Conservation (phyloP, 2,113 vertebrate species). For the Macrotis lagotis region DNA sequence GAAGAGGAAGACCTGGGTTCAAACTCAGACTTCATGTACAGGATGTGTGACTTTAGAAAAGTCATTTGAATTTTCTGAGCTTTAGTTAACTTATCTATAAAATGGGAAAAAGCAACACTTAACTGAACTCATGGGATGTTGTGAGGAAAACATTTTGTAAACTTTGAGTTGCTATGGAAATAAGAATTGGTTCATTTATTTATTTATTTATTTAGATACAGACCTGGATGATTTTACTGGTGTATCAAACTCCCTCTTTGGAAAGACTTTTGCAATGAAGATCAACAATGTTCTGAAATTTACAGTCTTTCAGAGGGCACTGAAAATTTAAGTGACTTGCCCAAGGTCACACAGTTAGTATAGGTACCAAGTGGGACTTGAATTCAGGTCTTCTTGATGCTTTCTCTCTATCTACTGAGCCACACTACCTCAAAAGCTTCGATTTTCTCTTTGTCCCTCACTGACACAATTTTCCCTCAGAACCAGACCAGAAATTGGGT, state of each 20-base stretch:
- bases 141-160: background rate
- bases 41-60: background rate
- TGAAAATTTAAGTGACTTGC: too few species aligned
- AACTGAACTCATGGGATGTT: background rate
- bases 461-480: background rate
- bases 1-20: background rate
- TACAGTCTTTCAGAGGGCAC: background rate
- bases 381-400: background rate
- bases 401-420: background rate
- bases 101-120: background rate
- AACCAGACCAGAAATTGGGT: background rate
- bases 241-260: background rate
- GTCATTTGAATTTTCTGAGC: background rate
- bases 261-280: background rate
- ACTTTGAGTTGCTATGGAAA: background rate
- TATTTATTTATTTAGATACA: background rate
- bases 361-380: background rate
- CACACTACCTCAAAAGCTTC: background rate
- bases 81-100: background rate
- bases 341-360: background rate
- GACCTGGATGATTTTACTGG: background rate
- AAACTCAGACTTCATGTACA: background rate
- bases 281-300: background rate
- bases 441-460: background rate
- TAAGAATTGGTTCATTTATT: background rate